phyloP scores from a whole-genome alignment of 1,140 invertebrate genomes.

The Bombus pascuorum region DNA sequence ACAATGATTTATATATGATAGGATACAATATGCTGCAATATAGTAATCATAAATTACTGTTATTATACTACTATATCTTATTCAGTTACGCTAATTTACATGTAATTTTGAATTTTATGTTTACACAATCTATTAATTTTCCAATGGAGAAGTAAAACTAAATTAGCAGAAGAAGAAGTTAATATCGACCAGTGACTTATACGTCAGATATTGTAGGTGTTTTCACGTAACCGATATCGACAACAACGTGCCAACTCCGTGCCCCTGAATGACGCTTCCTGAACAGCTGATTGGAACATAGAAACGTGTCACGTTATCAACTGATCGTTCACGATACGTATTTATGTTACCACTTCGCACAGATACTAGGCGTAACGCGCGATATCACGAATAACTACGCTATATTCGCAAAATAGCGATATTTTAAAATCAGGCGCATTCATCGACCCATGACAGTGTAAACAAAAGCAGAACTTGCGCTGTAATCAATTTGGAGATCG shows the following conservation, averaged over 20 bases:
- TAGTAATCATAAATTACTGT: neutral
- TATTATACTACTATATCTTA: too few species aligned
- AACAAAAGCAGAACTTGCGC: slow-evolving; percentile 24
- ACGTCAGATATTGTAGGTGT: neutral
- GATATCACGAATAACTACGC: neutral
- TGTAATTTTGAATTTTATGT: neutral
- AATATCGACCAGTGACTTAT: neutral
- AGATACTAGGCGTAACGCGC: neutral
- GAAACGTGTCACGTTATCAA: slow-evolving; percentile 10
- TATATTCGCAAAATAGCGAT: too few species aligned
- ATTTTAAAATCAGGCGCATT: neutral
- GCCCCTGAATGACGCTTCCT: slow-evolving; percentile 2
- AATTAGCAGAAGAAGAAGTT: too few species aligned
- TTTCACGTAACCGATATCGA: neutral
- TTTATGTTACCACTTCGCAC: neutral
- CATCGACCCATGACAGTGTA: slow-evolving; percentile 9
- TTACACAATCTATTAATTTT: neutral
- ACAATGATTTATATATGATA: too few species aligned
- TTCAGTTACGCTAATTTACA: neutral
- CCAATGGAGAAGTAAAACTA: neutral
- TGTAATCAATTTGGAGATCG: neutral
- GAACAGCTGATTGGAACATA: slow-evolving; percentile 53
- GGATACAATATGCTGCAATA: neutral
- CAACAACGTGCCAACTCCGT: neutral
- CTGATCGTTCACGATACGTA: neutral